Base-by-base conservation (phyloP, 1,140 invertebrate genomes). In the Lepidostoma basale region DNA sequence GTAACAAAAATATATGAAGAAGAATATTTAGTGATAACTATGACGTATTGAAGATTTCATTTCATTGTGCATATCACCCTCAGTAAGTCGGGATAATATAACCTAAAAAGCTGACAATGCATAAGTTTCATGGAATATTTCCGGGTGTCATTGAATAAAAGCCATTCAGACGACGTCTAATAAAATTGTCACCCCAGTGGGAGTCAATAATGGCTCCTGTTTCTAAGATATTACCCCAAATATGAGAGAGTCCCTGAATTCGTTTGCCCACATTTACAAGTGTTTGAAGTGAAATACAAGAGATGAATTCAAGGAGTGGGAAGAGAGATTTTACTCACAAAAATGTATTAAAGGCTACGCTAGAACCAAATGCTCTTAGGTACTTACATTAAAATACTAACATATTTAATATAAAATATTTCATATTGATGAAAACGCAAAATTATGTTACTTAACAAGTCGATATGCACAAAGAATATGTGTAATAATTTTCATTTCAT, bases 131-230 rank as follows among this genome's bases (percentile, higher is more conserved):
- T 33, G 22, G 66, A 67, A 69, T 67, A 69, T 59, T 73, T 67
- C 67, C 42, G 52, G 59, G 59, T 58, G 63, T 67, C 67, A 67
- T 67, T 67, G 71, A 69, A 69, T 73, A 69, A 72, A 73, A 60
- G 45, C 64, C 67, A 73, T 67, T 45, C 63, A 69, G 64, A 73
- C 63, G 67, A 33, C 59, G 64, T 66, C 71, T 67, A 67, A 73
- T 69, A 73, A 73, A 73, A 73, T 73, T 73, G 71, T 73, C 71
- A 69, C 71, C 71, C 71, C 49, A 52, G 36, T 8, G 33, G 26
- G 52, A 67, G 56, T 60, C 67, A 62, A 62, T 72, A 63, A 69
- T 39, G 49, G 28, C 52, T 14, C 52, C 52, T 18, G 22, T 39
- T 30, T 56, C 36, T 30, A 12, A 36, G 28, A 18, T 36, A 2